Conservation (phyloP, 2,113 vertebrate species). For the Phyllostomus discolor region DNA sequence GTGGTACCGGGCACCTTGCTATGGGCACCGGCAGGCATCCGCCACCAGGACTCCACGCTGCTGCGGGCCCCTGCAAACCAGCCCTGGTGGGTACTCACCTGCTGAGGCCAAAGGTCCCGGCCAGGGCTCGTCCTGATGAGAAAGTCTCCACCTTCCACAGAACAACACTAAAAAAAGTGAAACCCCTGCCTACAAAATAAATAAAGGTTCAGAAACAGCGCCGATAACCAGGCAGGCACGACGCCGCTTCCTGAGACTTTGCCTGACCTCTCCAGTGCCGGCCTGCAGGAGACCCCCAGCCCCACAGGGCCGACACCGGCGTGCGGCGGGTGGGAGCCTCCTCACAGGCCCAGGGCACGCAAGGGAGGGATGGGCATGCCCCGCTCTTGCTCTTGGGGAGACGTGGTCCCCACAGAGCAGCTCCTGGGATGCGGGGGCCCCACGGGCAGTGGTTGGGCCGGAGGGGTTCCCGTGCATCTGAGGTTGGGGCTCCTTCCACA, state of each 20-base stretch:
- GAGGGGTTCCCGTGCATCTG: not conserved
- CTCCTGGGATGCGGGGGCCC: not conserved
- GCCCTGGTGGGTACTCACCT: too few relatives aligned
- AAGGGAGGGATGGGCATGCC: not conserved
- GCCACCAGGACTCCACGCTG: accelerated
- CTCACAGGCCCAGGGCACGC: too few relatives aligned
- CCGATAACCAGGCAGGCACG: accelerated
- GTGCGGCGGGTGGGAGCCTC: not conserved
- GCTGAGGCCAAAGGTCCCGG: not conserved
- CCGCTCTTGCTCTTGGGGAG: not conserved
- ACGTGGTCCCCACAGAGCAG: accelerated
- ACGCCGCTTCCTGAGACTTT: accelerated
- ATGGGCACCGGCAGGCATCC: accelerated
- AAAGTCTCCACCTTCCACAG: not conserved
- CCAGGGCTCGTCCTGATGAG: not conserved
- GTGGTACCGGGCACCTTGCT: accelerated
- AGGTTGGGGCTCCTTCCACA: too few relatives aligned
- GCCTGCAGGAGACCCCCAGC: too few relatives aligned
- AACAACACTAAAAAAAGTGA: not conserved
- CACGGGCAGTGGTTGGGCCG: too few relatives aligned
- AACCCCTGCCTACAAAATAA: not conserved
- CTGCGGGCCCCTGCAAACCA: not conserved
- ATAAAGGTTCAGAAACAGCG: not conserved
- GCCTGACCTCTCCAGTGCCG: not conserved
- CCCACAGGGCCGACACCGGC: not conserved